Evolutionary conservation across 1,140 invertebrate species (phyloP), one percentile per base, ranked within the genome.

Genomic region (Aphis craccivora): DNA sequence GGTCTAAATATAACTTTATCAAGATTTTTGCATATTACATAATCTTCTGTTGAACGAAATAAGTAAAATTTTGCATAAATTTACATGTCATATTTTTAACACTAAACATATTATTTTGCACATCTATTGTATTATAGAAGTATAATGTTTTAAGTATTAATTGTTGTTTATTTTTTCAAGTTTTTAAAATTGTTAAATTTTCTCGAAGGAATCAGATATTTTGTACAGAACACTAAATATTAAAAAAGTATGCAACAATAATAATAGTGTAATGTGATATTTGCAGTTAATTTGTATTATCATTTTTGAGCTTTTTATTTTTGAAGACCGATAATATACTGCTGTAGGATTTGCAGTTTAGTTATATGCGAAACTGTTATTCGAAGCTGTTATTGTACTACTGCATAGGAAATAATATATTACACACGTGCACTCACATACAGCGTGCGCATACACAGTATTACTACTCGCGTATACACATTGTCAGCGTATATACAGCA

Each of bases 371-470:
- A n/a, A 88, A 88, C n/a, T 35, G 35, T 88, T 87, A n/a, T 87
- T 48, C 30, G 30, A 51, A 88, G 20, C 45, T 43, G 30, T 87
- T 48, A 14, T 87, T 51, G n/a, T 51, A 22, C 20, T 88, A 88
- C n/a, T 51, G 45, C 30, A 88, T 88, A 45, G 45, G 40, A 51
- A 37, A 84, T 84, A 84, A 84, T 83, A 84, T 84, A 40, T 84
- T 67, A 40, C 55, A 91, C 25, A 37, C 45, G 88, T 37, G 88
- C n/a, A 40, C 30, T 51, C 37, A 37, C 55, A 37, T 55, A 90
- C 67, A 43, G 48, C 23, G n/a, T 22, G 45, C n/a, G 98, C 25
- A 30, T 48, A 87, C 20, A 87, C 30, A 51, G n/a, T 95, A n/a
- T 53, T 37, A 51, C 30, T 18, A 51, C 45, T 53, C 53, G 20